Base-by-base conservation (phyloP, 92 coral and sea anemone genomes). In the Ricordea florida region DNA sequence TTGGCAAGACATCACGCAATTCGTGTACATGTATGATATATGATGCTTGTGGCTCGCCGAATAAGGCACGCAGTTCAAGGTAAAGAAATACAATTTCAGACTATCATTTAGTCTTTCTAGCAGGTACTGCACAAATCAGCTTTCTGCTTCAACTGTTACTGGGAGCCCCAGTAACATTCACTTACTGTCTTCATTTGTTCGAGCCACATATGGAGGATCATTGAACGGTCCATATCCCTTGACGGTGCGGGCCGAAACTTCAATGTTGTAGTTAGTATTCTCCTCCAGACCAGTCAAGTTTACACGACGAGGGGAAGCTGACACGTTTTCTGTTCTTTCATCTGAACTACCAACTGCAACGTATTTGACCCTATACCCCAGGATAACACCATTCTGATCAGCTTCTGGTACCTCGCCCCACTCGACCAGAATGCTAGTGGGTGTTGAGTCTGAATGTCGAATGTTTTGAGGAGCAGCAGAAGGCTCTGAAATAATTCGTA, bases 161-260 rank as follows among this genome's bases (percentile, higher is more conserved):
- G n/a, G n/a, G n/a, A n/a, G n/a, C n/a, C n/a, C n/a, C n/a, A n/a
- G n/a, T n/a, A n/a, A n/a, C n/a, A n/a, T n/a, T n/a, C n/a, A n/a
- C n/a, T 81, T 76, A 89, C 94, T 61, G 35, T 83, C 87, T 49
- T 90, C 70, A 29, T 79, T 83, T 3, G 93, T 87, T 44, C 38
- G 47, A 38, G 69, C 85, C 42, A 16, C 1, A 22, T 42, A 24
- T 18, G 79, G 26, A 9, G 90, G 69, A 3, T 24, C 15, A 52
- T 85, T 83, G 11, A 33, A 51, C 22, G 75, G 68, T 7, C 97
- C 97, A 31, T 52, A 49, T 7, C 80, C 77, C 37, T 68, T 73
- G 1, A 20, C 7, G 8, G 97, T 88, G 0, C 47, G 79, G n/a
- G 85, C 97, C 4, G 43, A 37, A 21, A 88, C 59, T 57, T 63